phyloP scores from a whole-genome alignment of 2,888 invertebrate genomes.

The Drosophila robusta region DNA sequence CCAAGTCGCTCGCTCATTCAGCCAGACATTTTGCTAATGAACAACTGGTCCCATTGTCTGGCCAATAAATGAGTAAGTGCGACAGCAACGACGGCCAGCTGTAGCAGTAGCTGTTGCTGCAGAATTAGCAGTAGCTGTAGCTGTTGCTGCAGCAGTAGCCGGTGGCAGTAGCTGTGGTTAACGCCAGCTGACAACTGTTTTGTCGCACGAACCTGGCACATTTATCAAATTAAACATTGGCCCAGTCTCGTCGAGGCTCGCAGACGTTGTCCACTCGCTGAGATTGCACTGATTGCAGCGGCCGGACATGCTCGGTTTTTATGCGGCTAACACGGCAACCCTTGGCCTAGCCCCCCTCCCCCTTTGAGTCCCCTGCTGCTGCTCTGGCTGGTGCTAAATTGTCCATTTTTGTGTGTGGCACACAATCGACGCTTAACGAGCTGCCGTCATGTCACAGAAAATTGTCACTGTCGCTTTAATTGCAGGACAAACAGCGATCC shows the following conservation, averaged over 20 bases:
- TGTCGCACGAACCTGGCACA: constrained; percentile 71
- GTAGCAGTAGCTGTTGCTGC: not conserved
- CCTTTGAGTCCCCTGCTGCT: not conserved
- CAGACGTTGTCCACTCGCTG: constrained; percentile 19
- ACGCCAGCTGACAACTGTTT: constrained; percentile 72
- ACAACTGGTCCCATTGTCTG: constrained; percentile 48
- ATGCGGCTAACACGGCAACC: constrained; percentile 18
- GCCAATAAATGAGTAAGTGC: constrained; percentile 62
- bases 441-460: constrained; percentile 63
- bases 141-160: not conserved
- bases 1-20: constrained; percentile 17
- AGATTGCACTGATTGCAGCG: constrained; percentile 68
- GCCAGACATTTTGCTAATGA: constrained; percentile 55
- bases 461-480: constrained; percentile 63
- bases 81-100: constrained; percentile 5
- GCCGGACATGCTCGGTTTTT: constrained; percentile 31
- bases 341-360: constrained; percentile 3
- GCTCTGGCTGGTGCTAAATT: constrained; percentile 54
- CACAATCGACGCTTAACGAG: constrained; percentile 69
- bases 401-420: constrained; percentile 51
- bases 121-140: not conserved
- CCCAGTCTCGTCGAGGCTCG: constrained; percentile 15
- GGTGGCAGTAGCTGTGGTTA: not conserved
- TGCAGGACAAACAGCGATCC: constrained; percentile 51
- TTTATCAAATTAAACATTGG: constrained; percentile 76